A percentile compares a stretch with the other conserved stretches of the same genome.
Conservation (phyloP, 2,797 vertebrate genomes). For the Knipowitschia caucasica region DNA sequence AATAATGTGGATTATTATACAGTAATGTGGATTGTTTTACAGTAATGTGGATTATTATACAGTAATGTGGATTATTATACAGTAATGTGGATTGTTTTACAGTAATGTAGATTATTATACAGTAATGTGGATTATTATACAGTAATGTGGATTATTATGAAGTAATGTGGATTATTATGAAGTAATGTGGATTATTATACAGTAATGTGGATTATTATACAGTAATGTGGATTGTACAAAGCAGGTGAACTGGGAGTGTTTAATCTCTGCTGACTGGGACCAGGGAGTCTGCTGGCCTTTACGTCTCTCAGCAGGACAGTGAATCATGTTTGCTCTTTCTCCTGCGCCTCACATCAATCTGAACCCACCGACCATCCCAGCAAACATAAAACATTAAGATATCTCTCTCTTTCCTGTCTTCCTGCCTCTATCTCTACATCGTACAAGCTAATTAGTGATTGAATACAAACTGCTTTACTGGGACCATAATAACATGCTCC, state of each 20-base stretch:
- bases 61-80: too few species aligned
- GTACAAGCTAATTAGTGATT: conserved; percentile 46
- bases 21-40: too few species aligned
- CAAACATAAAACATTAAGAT: not conserved
- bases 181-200: too few species aligned
- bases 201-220: not conserved
- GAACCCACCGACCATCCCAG: not conserved
- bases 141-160: too few species aligned
- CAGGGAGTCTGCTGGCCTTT: not conserved
- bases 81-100: too few species aligned
- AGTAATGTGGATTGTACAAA: not conserved
- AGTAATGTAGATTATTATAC: too few species aligned
- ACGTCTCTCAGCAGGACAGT: conserved; percentile 6
- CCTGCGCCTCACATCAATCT: not conserved
- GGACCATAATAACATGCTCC: conserved; percentile 65
- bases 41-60: too few species aligned
- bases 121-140: too few species aligned
- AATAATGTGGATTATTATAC: too few species aligned
- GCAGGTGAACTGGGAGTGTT: not conserved
- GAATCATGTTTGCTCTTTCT: conserved; percentile 7
- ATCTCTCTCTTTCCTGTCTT: conserved; percentile 9
- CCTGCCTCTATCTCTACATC: conserved; percentile 21
- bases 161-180: too few species aligned
- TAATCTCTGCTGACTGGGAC: conserved; percentile 4
- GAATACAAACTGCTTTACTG: conserved; percentile 49